A percentile compares a stretch with the other conserved stretches of the same genome.
phyloP scores from a whole-genome alignment of 2,113 vertebrate genomes.

The Labrus mixtus region DNA sequence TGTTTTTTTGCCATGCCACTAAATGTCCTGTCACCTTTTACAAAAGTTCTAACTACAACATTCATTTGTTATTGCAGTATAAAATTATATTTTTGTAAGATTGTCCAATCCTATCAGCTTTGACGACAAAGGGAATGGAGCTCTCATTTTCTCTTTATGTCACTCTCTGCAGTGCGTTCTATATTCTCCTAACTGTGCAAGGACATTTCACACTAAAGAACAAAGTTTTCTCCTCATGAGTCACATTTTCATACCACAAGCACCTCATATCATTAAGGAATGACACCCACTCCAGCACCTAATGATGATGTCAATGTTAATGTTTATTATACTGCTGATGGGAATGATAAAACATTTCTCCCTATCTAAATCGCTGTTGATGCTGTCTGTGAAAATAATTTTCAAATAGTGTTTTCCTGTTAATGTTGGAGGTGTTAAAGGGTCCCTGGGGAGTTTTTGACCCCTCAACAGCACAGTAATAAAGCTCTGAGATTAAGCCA shows the following conservation, averaged over 20 bases:
- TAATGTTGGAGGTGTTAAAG: conserved; percentile 29
- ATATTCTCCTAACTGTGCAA: conserved; percentile 8
- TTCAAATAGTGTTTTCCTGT: conserved; percentile 15
- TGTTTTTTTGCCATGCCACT: conserved; percentile 26
- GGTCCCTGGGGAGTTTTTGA: conserved; percentile 14
- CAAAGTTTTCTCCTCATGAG: neutral
- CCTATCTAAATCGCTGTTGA: conserved; percentile 31
- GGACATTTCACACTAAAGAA: conserved; percentile 22
- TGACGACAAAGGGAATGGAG: conserved; percentile 46
- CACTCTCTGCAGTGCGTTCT: conserved; percentile 29
- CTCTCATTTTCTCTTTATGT: conserved; percentile 25
- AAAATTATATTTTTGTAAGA: conserved; percentile 86
- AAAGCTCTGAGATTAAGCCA: neutral
- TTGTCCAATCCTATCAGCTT: conserved; percentile 56
- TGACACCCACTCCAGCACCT: conserved; percentile 39
- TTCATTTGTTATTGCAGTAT: conserved; percentile 77
- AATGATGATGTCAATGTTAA: conserved; percentile 73
- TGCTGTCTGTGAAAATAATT: conserved; percentile 43
- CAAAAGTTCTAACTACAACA: conserved; percentile 60
- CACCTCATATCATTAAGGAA: conserved; percentile 28
- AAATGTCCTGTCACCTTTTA: conserved; percentile 30
- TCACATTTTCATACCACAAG: conserved; percentile 30
- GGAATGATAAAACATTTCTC: conserved; percentile 20
- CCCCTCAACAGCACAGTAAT: neutral
- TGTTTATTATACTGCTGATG: conserved; percentile 41